Conservation (phyloP, 2,113 vertebrate species). For the Onychostoma macrolepis region DNA sequence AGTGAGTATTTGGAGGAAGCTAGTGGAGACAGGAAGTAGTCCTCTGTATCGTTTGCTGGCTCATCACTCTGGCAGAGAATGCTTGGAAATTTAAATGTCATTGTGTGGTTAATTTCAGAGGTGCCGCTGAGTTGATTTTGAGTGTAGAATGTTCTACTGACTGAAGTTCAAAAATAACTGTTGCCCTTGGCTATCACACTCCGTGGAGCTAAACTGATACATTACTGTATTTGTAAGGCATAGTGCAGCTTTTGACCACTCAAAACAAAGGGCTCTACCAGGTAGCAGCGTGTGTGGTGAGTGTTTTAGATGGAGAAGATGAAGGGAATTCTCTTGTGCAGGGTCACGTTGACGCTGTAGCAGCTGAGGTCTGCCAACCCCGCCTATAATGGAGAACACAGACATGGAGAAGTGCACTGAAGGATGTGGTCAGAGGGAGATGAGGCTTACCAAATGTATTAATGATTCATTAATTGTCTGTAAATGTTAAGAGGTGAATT, state of each 20-base stretch:
- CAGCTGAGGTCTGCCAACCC: slow-evolving; percentile 60
- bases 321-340: slow-evolving; percentile 58
- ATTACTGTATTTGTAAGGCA: background rate
- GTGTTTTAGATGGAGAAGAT: slow-evolving; percentile 30
- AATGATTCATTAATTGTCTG: slow-evolving; percentile 35
- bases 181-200: slow-evolving; percentile 17
- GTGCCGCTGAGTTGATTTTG: slow-evolving; percentile 29
- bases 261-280: background rate
- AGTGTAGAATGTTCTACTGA: slow-evolving; percentile 24
- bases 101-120: slow-evolving; percentile 35
- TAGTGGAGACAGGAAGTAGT: slow-evolving; percentile 26
- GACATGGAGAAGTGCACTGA: slow-evolving; percentile 53
- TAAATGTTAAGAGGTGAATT: background rate
- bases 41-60: slow-evolving; percentile 23
- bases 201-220: background rate
- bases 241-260: background rate
- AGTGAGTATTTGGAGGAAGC: slow-evolving; percentile 19
- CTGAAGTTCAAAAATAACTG: slow-evolving; percentile 17
- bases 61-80: slow-evolving; percentile 15
- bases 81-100: background rate
- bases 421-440: slow-evolving; percentile 56
- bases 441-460: slow-evolving; percentile 3
- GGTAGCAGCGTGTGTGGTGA: slow-evolving; percentile 15
- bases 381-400: slow-evolving; percentile 70
- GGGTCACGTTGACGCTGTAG: slow-evolving; percentile 58